Evolutionary conservation across 2,888 invertebrate species (phyloP).

Genomic region (Caenorhabditis sp.): DNA sequence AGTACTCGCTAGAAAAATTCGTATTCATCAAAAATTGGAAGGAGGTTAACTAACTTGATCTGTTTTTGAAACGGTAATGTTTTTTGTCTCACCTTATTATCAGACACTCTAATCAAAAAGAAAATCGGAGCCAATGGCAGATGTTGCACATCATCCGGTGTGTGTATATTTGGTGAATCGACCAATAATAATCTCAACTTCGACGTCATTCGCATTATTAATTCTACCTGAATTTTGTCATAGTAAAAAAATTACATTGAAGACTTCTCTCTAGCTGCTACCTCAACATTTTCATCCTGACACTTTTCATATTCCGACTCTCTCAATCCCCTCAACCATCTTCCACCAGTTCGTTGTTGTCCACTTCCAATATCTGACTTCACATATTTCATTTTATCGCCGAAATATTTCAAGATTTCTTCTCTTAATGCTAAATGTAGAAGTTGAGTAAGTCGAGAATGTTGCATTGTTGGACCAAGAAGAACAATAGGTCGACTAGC

Average conservation of each 20-base stretch:
- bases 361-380: slow-evolving; percentile 42
- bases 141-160: slow-evolving; percentile 49
- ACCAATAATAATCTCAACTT: slow-evolving; percentile 48
- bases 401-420: slow-evolving; percentile 46
- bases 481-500: slow-evolving; percentile 98
- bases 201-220: slow-evolving; percentile 52
- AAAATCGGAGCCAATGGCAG: slow-evolving; percentile 53
- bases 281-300: slow-evolving; percentile 33
- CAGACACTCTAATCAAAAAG: slow-evolving; percentile 52
- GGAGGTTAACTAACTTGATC: too few relatives aligned
- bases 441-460: slow-evolving; percentile 44
- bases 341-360: slow-evolving; percentile 20
- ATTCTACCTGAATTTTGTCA: slow-evolving; percentile 19
- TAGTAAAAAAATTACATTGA: too few relatives aligned
- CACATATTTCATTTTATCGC: slow-evolving; percentile 29
- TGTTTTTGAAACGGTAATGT: neutral
- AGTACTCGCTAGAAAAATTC: neutral
- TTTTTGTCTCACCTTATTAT: slow-evolving; percentile 45
- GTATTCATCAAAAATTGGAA: too few relatives aligned
- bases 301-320: slow-evolving; percentile 30
- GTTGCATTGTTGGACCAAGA: slow-evolving; percentile 81
- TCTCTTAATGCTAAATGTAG: slow-evolving; percentile 46
- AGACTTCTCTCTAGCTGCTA: neutral
- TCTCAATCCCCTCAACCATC: slow-evolving; percentile 33
- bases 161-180: slow-evolving; percentile 54